Base-by-base conservation (phyloP, 2,888 invertebrate species). In the Pogonocherus hispidulus region DNA sequence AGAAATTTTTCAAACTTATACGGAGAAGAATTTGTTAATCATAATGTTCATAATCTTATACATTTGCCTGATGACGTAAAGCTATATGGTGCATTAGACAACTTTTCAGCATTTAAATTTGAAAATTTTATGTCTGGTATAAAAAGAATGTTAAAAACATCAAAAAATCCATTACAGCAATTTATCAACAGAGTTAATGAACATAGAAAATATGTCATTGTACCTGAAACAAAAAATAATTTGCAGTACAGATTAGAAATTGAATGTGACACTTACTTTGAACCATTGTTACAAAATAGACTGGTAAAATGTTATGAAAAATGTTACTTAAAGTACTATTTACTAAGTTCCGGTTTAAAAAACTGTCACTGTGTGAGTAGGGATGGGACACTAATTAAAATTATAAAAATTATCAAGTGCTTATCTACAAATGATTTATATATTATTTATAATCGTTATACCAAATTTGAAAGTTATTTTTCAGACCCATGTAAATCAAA, bases 61-160 rank as follows among this genome's bases (percentile, higher is more conserved):
- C 72, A 72, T 56, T 59, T 70, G 59, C 35, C 37, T 41, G 63
- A 60, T 64, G 67, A 72, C 62, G 41, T 64, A 22, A 32, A 66
- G 51, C 14, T 18, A 18, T 67, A 14, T 37, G 68, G 70, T 35
- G 35, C 55, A 20, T 35, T 70, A 9, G 67, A 72, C 52, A 66
- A 37, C 52, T 70, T 68, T 37, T 62, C 52, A 14, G 56, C 67
- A 27, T 72, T 67, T 59, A 65, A 55, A 41, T 72, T 67, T 66
- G 72, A 72, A 59, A 72, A 70, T 52, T 44, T 44, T 44, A 18
- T 46, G 46, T 46, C 46, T 46, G 4, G 19, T 46, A 46, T 46
- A 46, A 46, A 46, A 19, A 46, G 18, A 46, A 46, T 46, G 46
- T 46, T 46, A 46, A 46, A 46, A 46, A 46, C 46, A 46, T 46